A percentile compares a stretch with the other conserved stretches of the same genome.
phyloP scores from a whole-genome alignment of 2,113 vertebrate species.

The Leptocoma aspasia region DNA sequence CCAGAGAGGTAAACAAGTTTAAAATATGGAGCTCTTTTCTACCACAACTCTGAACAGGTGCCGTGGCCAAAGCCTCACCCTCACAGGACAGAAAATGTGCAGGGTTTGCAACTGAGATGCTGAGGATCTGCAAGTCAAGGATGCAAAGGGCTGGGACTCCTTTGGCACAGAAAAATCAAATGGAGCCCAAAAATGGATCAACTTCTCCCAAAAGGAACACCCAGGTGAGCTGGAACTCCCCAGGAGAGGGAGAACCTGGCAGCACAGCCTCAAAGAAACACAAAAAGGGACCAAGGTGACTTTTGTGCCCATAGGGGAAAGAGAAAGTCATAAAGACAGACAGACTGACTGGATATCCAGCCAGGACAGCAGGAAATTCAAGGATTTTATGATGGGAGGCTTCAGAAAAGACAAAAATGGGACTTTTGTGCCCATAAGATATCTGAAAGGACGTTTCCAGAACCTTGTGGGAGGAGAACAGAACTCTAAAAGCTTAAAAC shows the following conservation, averaged over 20 bases:
- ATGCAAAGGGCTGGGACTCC: background rate
- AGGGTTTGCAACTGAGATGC: background rate
- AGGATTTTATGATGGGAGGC: no score
- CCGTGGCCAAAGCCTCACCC: background rate
- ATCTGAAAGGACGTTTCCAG: background rate
- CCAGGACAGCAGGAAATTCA: no score
- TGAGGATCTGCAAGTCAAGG: background rate
- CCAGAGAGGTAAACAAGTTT: background rate
- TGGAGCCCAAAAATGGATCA: background rate
- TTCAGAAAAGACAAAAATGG: no score
- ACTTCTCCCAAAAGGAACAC: background rate
- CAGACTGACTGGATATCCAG: no score
- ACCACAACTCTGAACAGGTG: background rate
- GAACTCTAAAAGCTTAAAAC: background rate
- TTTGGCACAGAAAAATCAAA: background rate
- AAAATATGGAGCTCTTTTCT: background rate
- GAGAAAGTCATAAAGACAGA: no score
- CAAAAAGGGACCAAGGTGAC: background rate
- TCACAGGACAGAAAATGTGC: background rate
- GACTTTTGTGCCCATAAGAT: background rate
- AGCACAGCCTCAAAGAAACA: background rate
- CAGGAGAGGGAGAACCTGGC: background rate
- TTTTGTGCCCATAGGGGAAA: background rate
- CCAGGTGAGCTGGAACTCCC: background rate
- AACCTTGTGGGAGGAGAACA: background rate